Evolutionary conservation across 2,113 vertebrate genomes (phyloP).

Genomic region (Macaca nemestrina): DNA sequence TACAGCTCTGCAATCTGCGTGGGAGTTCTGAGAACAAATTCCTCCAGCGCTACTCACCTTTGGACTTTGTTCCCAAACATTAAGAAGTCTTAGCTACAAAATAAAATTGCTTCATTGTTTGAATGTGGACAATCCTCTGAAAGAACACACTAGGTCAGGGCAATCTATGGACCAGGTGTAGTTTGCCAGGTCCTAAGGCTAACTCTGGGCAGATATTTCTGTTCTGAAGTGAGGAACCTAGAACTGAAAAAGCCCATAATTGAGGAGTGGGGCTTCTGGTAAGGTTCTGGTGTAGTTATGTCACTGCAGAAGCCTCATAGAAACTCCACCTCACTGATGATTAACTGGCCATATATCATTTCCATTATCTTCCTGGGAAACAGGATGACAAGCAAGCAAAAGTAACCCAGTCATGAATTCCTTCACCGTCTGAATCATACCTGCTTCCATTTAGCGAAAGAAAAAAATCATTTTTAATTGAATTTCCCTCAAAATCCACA

Average conservation of each 20-base stretch:
- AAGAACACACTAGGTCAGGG: background rate
- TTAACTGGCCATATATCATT: background rate
- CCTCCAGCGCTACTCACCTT: background rate
- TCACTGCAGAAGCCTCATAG: background rate
- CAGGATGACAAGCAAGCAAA: background rate
- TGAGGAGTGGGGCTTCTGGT: background rate
- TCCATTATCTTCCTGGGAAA: slow-evolving; percentile 6
- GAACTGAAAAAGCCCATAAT: background rate
- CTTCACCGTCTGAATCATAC: slow-evolving; percentile 31
- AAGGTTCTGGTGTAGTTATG: background rate
- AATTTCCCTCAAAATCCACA: slow-evolving; percentile 41
- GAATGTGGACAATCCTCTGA: background rate
- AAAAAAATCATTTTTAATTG: slow-evolving; percentile 16
- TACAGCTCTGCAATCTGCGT: background rate
- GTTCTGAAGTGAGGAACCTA: background rate
- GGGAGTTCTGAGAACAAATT: background rate
- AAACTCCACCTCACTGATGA: background rate
- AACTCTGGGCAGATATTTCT: background rate
- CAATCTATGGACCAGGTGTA: background rate
- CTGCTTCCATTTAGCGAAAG: slow-evolving; percentile 46
- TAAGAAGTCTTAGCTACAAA: background rate
- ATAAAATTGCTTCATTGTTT: slow-evolving; percentile 14
- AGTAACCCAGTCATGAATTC: slow-evolving; percentile 1
- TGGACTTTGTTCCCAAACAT: background rate
- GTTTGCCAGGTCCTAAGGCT: background rate